These are phyloP conservation scores for Laupala kohalensis DNA, from an alignment of 1,140 invertebrate species.

Conservation along the genomic window DNA sequence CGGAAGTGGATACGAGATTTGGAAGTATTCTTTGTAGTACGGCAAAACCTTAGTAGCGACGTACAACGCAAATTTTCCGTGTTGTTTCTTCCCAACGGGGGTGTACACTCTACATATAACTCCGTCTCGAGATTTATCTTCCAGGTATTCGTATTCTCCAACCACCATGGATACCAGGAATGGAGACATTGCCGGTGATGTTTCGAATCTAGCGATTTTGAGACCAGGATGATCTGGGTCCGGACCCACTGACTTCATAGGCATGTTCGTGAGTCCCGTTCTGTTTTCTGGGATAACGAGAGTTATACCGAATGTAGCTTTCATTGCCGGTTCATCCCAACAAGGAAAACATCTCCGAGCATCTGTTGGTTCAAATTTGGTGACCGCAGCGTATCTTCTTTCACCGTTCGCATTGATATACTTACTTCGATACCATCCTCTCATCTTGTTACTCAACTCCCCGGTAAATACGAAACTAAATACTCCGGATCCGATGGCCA, in stretches of 20 bases:
- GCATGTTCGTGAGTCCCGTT: conserved; percentile 88
- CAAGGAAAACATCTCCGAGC: conserved; percentile 89
- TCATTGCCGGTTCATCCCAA: conserved; percentile 93
- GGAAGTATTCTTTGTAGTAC: conserved; percentile 90
- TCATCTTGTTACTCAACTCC: conserved; percentile 86
- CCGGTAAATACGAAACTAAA: conserved; percentile 65
- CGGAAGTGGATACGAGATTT: conserved; percentile 87
- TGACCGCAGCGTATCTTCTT: conserved; percentile 73
- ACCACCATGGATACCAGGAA: conserved; percentile 87
- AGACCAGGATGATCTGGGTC: conserved; percentile 34
- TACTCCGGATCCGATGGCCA: conserved; percentile 48
- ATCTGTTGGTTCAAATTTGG: conserved; percentile 89
- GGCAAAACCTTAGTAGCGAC: conserved; percentile 76
- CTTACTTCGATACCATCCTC: conserved; percentile 86
- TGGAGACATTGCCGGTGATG: conserved; percentile 90
- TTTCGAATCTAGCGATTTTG: conserved; percentile 59
- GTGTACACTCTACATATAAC: conserved; percentile 83
- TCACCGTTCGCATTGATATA: conserved; percentile 57
- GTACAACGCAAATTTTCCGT: conserved; percentile 82
- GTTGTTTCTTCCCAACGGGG: conserved; percentile 79
- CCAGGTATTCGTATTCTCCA: conserved; percentile 89
- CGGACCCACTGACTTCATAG: conserved; percentile 43
- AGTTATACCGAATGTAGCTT: conserved; percentile 87
- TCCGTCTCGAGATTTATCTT: conserved; percentile 65
- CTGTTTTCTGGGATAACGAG: conserved; percentile 61